Conservation (phyloP, 2,888 invertebrate species). For the Papilio protenor region DNA sequence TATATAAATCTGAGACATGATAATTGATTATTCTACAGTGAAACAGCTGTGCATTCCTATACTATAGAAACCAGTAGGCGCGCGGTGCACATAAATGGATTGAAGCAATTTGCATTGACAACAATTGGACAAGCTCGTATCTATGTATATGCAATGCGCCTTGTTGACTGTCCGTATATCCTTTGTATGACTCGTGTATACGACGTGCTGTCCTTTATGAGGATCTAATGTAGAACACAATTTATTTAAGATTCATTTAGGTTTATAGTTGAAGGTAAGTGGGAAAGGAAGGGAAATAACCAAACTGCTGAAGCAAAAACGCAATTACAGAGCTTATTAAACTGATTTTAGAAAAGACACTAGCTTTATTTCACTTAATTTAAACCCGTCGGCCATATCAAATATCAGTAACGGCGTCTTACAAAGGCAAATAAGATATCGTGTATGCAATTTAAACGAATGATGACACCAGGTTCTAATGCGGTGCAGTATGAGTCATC, state of each 20-base stretch:
- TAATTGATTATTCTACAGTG: slow-evolving; percentile 8
- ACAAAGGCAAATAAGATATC: slow-evolving; percentile 30
- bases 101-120: slow-evolving; percentile 60
- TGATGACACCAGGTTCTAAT: slow-evolving; percentile 30
- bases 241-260: neutral
- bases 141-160: slow-evolving; percentile 41
- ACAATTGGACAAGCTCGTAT: slow-evolving; percentile 51
- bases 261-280: neutral
- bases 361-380: too few relatives aligned
- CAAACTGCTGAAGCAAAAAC: too few relatives aligned
- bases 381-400: slow-evolving; percentile 1
- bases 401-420: neutral
- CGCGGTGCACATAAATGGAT: slow-evolving; percentile 46
- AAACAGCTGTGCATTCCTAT: slow-evolving; percentile 25
- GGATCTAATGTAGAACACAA: neutral
- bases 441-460: slow-evolving; percentile 14
- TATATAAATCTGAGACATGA: neutral
- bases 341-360: neutral
- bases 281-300: neutral
- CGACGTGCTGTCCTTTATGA: neutral
- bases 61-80: slow-evolving; percentile 32
- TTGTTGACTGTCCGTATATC: slow-evolving; percentile 46
- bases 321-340: neutral
- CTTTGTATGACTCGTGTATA: slow-evolving; percentile 28
- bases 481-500: slow-evolving; percentile 32